Base-by-base conservation (phyloP, 2,888 invertebrate genomes). In the Mycalesis mineus region DNA sequence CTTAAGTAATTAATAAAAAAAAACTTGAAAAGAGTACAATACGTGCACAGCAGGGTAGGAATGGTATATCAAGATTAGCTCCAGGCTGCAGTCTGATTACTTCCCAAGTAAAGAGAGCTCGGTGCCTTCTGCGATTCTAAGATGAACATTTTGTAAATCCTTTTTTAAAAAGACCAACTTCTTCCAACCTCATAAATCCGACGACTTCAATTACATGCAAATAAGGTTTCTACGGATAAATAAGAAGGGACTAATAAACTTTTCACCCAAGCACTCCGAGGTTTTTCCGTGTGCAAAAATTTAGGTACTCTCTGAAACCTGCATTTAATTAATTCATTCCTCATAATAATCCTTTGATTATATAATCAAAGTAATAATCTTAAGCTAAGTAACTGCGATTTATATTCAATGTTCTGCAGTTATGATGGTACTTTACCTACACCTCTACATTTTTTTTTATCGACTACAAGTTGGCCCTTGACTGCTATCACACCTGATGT, bases 51-150 rank as follows among this genome's bases (percentile, higher is more conserved):
- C 68, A 74, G 73, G 74, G 75, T 78, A 77, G 75, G 74, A 76
- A 79, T 78, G 77, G 78, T 75, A 79, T 80, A 80, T 82, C 80
- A 80, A 84, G 84, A 87, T 86, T 87, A 85, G 82, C 86, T 81
- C 79, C 76, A 70, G 82, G 82, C 80, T 80, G 80, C 79, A 78
- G 77, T 61, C 81, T 85, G 84, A 84, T 85, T 85, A 82, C 80
- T 78, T 74, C 74, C 78, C 75, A 71, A 73, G 78, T 79, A 81
- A 80, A 73, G 77, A 78, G 78, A 76, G 71, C 72, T 73, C 68
- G 71, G 72, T 70, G 73, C 73, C 77, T 76, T 70, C 76, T 74
- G 75, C 72, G 72, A 78, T 78, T 77, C 70, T 65, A 62, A 76
- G 73, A 79, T 78, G 76, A 77, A 68, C 65, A 77, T 79, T 79